A percentile compares a stretch with the other conserved stretches of the same genome.
Evolutionary conservation across 2,797 vertebrate genomes (phyloP).

Genomic region (Neomorphus geoffroyi): DNA sequence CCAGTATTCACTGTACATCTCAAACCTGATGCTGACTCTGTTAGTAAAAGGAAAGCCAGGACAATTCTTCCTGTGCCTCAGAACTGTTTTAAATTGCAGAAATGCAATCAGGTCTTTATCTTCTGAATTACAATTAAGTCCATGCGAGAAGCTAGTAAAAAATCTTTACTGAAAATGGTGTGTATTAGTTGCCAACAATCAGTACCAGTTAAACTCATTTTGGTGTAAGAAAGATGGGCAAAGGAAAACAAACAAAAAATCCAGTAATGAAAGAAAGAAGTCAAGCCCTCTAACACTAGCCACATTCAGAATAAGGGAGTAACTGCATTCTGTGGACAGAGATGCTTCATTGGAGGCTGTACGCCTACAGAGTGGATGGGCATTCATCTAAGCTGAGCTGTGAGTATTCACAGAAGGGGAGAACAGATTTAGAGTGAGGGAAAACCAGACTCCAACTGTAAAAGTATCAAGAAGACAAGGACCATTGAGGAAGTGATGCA

Average conservation of each 20-base stretch:
- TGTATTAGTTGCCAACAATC: background rate
- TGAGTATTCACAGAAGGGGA: background rate
- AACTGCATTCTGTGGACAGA: background rate
- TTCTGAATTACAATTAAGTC: background rate
- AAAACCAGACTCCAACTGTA: slow-evolving; percentile 13
- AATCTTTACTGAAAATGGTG: background rate
- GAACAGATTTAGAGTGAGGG: slow-evolving; percentile 14
- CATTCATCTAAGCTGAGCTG: background rate
- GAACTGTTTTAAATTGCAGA: background rate
- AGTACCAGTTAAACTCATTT: background rate
- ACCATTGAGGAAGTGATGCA: background rate
- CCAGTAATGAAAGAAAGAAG: background rate
- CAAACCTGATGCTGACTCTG: background rate
- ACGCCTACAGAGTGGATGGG: background rate
- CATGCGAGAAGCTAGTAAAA: background rate
- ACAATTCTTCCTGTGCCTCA: background rate
- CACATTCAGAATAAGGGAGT: background rate
- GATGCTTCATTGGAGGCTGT: background rate
- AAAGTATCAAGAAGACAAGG: slow-evolving; percentile 29
- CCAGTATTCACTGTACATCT: background rate
- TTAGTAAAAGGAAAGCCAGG: background rate
- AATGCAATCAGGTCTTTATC: background rate
- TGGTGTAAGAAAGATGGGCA: background rate
- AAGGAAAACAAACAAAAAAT: background rate
- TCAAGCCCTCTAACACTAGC: background rate